phyloP scores from a whole-genome alignment of 2,113 vertebrate genomes.

The Porphyrio hochstetteri region DNA sequence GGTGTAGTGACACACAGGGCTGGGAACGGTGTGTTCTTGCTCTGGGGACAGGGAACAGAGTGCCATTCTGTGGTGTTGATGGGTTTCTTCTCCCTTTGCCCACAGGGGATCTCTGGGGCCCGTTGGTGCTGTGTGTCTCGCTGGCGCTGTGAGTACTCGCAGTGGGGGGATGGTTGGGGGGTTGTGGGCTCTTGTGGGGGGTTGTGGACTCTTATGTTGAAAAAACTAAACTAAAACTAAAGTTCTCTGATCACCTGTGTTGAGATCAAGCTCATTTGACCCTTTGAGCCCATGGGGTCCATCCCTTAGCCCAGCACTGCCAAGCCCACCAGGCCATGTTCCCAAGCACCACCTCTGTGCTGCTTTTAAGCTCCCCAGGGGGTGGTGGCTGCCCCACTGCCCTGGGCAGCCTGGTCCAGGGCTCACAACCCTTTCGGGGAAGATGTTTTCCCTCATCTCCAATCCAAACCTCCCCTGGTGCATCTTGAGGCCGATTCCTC shows the following conservation, averaged over 20 bases:
- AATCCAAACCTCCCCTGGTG: too few species aligned
- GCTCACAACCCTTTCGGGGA: too few species aligned
- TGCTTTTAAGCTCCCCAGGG: too few species aligned
- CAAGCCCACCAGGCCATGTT: too few species aligned
- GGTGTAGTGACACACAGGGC: rapidly evolving
- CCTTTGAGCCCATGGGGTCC: too few species aligned
- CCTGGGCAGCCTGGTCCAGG: too few species aligned
- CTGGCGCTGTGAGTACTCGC: slow-evolving; percentile 89
- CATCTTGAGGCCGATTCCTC: too few species aligned
- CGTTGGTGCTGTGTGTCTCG: slow-evolving; percentile 92
- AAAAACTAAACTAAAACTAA: neutral
- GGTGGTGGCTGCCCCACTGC: too few species aligned
- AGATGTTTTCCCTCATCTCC: too few species aligned
- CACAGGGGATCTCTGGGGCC: slow-evolving; percentile 96
- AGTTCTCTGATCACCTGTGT: neutral
- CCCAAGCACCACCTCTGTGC: too few species aligned
- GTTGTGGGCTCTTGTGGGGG: neutral
- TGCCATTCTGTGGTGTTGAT: rapidly evolving
- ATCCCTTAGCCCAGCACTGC: too few species aligned
- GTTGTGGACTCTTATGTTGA: neutral
- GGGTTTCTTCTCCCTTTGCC: neutral
- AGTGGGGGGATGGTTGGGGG: neutral
- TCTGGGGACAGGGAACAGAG: neutral
- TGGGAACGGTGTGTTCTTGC: neutral
- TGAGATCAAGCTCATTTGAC: neutral